Percentiles rank a stretch among this genome's conserved stretches.
These are phyloP conservation scores for Gyrodactylus bullatarudis DNA, from an alignment of 1,140 invertebrate genomes.

Conservation along the genomic window DNA sequence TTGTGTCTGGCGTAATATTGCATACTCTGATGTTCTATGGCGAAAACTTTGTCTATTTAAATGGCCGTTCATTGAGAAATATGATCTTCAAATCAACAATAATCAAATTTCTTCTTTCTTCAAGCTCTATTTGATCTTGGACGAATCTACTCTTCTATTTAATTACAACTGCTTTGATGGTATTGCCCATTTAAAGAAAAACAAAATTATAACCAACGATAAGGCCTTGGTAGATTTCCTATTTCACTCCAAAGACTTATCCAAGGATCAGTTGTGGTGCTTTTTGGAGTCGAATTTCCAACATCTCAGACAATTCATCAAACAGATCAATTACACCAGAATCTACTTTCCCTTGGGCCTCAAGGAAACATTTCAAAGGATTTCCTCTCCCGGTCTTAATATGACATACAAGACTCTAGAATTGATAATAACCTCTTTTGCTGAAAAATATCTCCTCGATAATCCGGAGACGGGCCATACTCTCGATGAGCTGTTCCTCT, in stretches of 20 bases:
- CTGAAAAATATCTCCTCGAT: background rate
- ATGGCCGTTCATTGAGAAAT: background rate
- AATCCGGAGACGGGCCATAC: background rate
- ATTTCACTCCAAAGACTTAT: background rate
- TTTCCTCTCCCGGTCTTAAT: background rate
- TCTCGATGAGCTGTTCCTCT: constrained; percentile 18
- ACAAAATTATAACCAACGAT: background rate
- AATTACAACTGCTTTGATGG: background rate
- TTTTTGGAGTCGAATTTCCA: background rate
- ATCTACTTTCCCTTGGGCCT: background rate
- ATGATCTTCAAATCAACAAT: background rate
- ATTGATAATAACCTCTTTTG: background rate
- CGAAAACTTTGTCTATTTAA: constrained; percentile 14
- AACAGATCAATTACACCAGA: background rate
- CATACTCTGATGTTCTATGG: constrained; percentile 25
- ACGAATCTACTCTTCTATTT: background rate
- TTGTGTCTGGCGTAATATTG: constrained; percentile 25
- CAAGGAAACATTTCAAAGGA: background rate
- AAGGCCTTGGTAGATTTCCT: background rate
- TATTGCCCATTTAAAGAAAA: background rate
- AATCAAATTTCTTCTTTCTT: too few species aligned
- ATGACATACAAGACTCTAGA: background rate
- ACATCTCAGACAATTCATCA: background rate
- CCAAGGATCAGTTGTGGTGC: background rate
- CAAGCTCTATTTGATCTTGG: background rate